Percentiles rank a stretch among this genome's conserved stretches.
These are phyloP conservation scores for Irena cyanogastra DNA, from an alignment of 2,113 vertebrate genomes.

Conservation along the genomic window DNA sequence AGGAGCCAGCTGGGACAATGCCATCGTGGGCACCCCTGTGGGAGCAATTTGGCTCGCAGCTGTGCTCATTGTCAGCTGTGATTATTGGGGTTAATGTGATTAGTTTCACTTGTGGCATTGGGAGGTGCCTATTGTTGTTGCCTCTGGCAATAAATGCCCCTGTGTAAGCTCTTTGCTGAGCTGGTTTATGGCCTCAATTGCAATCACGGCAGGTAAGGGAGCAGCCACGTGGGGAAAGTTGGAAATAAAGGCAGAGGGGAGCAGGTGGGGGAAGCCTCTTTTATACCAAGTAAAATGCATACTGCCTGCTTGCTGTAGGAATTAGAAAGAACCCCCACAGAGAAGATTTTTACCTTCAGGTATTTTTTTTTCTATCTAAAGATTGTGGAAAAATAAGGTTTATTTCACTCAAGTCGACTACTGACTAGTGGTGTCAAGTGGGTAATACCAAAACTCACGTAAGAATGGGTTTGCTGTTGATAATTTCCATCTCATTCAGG, in stretches of 20 bases:
- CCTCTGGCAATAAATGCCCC: neutral
- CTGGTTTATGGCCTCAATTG: neutral
- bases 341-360: neutral
- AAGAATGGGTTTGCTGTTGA: neutral
- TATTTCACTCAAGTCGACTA: neutral
- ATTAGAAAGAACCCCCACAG: neutral
- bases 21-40: neutral
- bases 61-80: neutral
- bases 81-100: slow-evolving; percentile 51
- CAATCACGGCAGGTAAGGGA: neutral
- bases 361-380: neutral
- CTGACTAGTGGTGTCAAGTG: neutral
- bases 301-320: neutral
- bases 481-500: neutral
- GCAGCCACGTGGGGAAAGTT: neutral
- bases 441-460: neutral
- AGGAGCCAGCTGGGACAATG: neutral
- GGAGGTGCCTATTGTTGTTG: neutral
- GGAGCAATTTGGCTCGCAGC: slow-evolving; percentile 50
- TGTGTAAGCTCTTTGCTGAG: neutral
- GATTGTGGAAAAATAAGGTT: neutral
- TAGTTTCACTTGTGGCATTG: neutral
- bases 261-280: neutral
- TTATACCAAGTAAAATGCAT: neutral
- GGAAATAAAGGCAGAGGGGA: neutral